Conservation (phyloP, 2,888 invertebrate species). For the Polietes domitor region DNA sequence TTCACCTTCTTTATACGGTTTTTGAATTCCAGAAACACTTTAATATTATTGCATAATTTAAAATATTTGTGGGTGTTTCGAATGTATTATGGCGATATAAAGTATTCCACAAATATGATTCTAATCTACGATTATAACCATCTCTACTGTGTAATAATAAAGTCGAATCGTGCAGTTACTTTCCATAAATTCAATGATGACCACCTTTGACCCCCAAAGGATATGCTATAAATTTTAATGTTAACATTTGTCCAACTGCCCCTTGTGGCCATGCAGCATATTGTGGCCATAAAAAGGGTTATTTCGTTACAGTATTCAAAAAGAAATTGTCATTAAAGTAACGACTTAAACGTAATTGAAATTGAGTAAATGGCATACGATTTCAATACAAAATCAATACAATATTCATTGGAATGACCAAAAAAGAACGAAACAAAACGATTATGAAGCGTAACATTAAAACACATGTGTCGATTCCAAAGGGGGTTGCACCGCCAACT, state of each 20-base stretch:
- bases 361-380: slow-evolving; percentile 12
- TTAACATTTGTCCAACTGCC: background rate
- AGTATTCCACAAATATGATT: too few relatives aligned
- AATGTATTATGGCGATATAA: too few relatives aligned
- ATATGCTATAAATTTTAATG: background rate
- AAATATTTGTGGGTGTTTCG: too few relatives aligned
- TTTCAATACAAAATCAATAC: slow-evolving; percentile 52
- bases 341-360: slow-evolving; percentile 28
- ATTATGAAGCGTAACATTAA: slow-evolving; percentile 31
- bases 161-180: too few relatives aligned
- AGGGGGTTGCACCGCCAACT: background rate
- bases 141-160: too few relatives aligned
- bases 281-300: slow-evolving; percentile 54
- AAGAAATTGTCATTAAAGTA: slow-evolving; percentile 28
- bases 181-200: too few relatives aligned
- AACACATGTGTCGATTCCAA: slow-evolving; percentile 19
- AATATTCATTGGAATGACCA: slow-evolving; percentile 47
- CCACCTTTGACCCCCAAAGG: slow-evolving; percentile 2
- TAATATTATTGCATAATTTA: too few relatives aligned
- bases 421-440: slow-evolving; percentile 26
- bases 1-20: too few relatives aligned
- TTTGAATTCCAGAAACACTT: too few relatives aligned
- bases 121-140: too few relatives aligned
- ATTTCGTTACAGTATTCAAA: slow-evolving; percentile 29
- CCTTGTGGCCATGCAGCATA: slow-evolving; percentile 41